A percentile compares a stretch with the other conserved stretches of the same genome.
Evolutionary conservation across 2,797 vertebrate species (phyloP).

Genomic region (Menidia menidia): DNA sequence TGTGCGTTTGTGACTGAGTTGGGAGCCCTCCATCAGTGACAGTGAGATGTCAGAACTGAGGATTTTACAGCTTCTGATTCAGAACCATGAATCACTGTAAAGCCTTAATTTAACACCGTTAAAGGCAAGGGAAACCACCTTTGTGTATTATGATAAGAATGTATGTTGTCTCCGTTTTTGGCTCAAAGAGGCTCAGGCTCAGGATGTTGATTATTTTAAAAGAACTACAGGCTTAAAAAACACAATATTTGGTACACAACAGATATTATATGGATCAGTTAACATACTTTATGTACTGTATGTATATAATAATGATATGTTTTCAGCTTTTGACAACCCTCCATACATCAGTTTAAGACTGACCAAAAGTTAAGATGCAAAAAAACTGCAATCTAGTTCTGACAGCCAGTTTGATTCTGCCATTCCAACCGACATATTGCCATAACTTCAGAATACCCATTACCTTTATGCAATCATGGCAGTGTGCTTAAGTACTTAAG

Average conservation of each 20-base stretch:
- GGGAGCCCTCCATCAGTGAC: conserved; percentile 17
- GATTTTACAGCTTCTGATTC: conserved; percentile 16
- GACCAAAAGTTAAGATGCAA: conserved; percentile 2
- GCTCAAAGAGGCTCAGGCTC: neutral
- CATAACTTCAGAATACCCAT: conserved; percentile 12
- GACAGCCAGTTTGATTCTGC: conserved; percentile 7
- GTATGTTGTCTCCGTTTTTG: conserved; percentile 4
- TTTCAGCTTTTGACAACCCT: conserved; percentile 1
- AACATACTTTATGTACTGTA: neutral
- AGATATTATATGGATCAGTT: neutral
- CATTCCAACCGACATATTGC: conserved; percentile 1
- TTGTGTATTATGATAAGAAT: conserved; percentile 19
- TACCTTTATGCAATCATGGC: conserved; percentile 17
- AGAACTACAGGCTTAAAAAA: neutral
- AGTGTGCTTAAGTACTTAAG: conserved; percentile 41
- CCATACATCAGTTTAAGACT: neutral
- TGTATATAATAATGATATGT: too few relatives aligned
- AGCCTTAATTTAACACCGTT: conserved; percentile 26
- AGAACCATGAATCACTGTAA: conserved; percentile 27
- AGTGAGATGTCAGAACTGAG: conserved; percentile 15
- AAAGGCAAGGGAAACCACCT: conserved; percentile 4
- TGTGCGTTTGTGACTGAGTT: conserved; percentile 25
- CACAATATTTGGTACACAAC: neutral
- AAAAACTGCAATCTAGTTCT: conserved; percentile 1
- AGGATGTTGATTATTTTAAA: conserved; percentile 1